Percentiles rank a stretch among this genome's conserved stretches.
These are phyloP conservation scores for Acanthosepion esculentum DNA, from an alignment of 2,888 invertebrate genomes.

Conservation along the genomic window DNA sequence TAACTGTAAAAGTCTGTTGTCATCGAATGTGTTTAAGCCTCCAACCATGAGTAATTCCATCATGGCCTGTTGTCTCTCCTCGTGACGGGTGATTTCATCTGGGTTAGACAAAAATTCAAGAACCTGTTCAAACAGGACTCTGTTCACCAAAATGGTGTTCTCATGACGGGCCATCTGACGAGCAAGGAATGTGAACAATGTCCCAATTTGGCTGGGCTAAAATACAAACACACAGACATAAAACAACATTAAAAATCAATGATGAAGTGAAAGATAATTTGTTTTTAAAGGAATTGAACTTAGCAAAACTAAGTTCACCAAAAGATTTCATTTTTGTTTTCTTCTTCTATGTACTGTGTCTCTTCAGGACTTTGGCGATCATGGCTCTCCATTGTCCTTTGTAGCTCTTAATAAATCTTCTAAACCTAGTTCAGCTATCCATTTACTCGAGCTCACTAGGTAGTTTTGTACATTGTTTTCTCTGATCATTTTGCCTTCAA, in stretches of 20 bases:
- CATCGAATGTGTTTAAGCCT: constrained; percentile 79
- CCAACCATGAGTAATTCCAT: constrained; percentile 81
- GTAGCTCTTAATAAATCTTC: too few relatives aligned
- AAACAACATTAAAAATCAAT: background rate
- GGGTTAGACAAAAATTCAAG: constrained; percentile 77
- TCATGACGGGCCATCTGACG: constrained; percentile 79
- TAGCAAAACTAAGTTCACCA: background rate
- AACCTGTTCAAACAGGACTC: constrained; percentile 80
- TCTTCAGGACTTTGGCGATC: too few relatives aligned
- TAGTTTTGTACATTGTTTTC: too few relatives aligned
- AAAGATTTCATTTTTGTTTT: too few relatives aligned
- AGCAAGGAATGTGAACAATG: constrained; percentile 81
- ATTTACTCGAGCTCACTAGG: too few relatives aligned
- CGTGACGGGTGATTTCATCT: constrained; percentile 75
- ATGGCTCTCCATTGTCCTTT: too few relatives aligned
- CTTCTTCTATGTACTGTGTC: too few relatives aligned
- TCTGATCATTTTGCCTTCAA: too few relatives aligned
- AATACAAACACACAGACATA: constrained; percentile 50
- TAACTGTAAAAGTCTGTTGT: constrained; percentile 79
- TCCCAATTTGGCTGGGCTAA: constrained; percentile 79
- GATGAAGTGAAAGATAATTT: background rate
- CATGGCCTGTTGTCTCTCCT: constrained; percentile 84
- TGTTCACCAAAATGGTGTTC: constrained; percentile 76
- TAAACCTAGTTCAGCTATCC: too few relatives aligned
- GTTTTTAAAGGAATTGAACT: background rate